Evolutionary conservation across 2,888 invertebrate genomes (phyloP).

Genomic region (Nomada lathburiana): DNA sequence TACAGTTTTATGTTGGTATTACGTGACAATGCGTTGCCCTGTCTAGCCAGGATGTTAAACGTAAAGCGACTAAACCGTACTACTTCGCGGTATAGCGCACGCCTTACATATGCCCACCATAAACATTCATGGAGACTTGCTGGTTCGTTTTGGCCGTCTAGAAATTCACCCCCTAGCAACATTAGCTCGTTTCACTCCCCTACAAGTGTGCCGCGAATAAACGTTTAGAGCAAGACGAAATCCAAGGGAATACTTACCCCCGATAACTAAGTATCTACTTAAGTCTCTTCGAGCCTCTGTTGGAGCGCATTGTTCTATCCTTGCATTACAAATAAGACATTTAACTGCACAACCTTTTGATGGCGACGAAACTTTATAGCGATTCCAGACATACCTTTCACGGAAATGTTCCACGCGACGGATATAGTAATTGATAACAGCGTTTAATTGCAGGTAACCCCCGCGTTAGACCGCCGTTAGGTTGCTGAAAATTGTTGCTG

Average conservation of each 20-base stretch:
- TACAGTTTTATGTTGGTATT: slow-evolving; percentile 49
- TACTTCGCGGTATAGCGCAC: slow-evolving; percentile 34
- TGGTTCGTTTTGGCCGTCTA: slow-evolving; percentile 41
- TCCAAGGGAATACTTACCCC: slow-evolving; percentile 23
- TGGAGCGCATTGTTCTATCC: slow-evolving; percentile 13
- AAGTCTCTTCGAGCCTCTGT: slow-evolving; percentile 36
- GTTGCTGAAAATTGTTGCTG: too few relatives aligned
- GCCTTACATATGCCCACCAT: slow-evolving; percentile 40
- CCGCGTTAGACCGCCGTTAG: too few relatives aligned
- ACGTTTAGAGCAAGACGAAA: slow-evolving; percentile 52
- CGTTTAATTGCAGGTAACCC: too few relatives aligned
- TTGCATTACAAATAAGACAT: slow-evolving; percentile 27
- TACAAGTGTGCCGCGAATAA: slow-evolving; percentile 46
- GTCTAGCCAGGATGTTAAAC: slow-evolving; percentile 43
- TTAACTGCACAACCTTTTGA: too few relatives aligned
- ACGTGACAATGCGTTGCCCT: slow-evolving; percentile 46
- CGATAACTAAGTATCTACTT: slow-evolving; percentile 56
- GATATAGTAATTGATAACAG: too few relatives aligned
- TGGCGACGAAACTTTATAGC: too few relatives aligned
- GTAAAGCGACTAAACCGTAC: slow-evolving; percentile 27
- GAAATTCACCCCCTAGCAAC: slow-evolving; percentile 61
- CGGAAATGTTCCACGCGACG: too few relatives aligned
- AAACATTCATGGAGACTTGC: slow-evolving; percentile 50
- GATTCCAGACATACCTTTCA: too few relatives aligned
- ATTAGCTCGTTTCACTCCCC: slow-evolving; percentile 43